Conservation (phyloP, 2,113 vertebrate species). For the Eulemur rufifrons region DNA sequence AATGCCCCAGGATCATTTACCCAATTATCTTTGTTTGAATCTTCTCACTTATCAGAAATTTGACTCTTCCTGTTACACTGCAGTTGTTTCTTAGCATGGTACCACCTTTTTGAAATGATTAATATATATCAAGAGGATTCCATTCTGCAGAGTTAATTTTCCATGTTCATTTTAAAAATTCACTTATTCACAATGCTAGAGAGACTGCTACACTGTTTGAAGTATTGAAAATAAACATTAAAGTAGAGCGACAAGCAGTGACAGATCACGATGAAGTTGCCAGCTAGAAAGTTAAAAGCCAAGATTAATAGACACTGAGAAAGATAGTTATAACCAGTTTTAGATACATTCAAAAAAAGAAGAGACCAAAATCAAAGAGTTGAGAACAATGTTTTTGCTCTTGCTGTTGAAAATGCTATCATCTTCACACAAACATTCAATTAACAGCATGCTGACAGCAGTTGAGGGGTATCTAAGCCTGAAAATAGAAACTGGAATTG, state of each 20-base stretch:
- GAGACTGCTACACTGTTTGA: constrained; percentile 17
- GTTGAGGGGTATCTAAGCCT: constrained; percentile 56
- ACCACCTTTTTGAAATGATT: background rate
- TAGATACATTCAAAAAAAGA: background rate
- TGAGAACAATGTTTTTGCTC: constrained; percentile 59
- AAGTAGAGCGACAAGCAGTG: constrained; percentile 41
- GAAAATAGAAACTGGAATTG: constrained; percentile 68
- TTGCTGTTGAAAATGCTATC: constrained; percentile 64
- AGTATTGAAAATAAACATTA: constrained; percentile 54
- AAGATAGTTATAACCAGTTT: constrained; percentile 41
- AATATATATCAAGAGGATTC: background rate
- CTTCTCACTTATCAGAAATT: background rate
- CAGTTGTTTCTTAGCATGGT: background rate
- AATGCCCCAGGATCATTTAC: background rate
- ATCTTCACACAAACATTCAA: constrained; percentile 73
- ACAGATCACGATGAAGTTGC: background rate
- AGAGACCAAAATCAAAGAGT: constrained; percentile 45
- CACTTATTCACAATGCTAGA: background rate
- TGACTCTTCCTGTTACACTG: background rate
- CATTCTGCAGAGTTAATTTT: constrained; percentile 20
- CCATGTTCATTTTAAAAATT: background rate
- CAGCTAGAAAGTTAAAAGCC: constrained; percentile 43
- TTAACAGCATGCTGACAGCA: constrained; percentile 62
- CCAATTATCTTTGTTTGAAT: background rate
- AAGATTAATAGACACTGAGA: constrained; percentile 38